Conservation (phyloP, 2,888 invertebrate genomes). For the Sinohyriopsis cumingii region DNA sequence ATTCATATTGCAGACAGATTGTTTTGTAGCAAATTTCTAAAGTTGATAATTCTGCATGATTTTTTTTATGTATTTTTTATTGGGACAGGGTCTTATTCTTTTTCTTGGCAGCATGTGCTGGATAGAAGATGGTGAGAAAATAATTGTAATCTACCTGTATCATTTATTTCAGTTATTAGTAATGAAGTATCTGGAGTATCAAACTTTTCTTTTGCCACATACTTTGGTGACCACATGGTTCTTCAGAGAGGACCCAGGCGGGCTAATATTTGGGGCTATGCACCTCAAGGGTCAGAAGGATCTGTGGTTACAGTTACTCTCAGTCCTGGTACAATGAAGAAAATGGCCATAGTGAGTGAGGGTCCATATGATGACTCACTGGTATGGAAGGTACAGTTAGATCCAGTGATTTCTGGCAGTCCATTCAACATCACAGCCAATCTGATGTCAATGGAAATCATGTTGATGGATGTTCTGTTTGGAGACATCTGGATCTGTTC, state of each 20-base stretch:
- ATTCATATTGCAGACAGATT: no score
- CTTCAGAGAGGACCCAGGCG: constrained; percentile 47
- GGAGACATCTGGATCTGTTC: constrained; percentile 70
- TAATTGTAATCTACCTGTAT: no score
- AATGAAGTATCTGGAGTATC: no score
- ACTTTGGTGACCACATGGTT: constrained; percentile 58
- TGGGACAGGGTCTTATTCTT: no score
- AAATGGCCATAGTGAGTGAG: not conserved
- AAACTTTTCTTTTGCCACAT: constrained; percentile 32
- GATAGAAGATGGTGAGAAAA: no score
- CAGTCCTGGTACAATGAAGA: not conserved
- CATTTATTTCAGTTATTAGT: no score
- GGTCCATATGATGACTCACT: no score
- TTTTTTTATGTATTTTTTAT: no score
- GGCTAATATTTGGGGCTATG: constrained; percentile 55
- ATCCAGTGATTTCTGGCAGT: constrained; percentile 33
- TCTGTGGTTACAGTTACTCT: constrained; percentile 1
- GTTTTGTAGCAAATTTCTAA: no score
- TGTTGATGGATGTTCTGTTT: constrained; percentile 61
- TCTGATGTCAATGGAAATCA: constrained; percentile 3
- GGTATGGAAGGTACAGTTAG: constrained; percentile 36
- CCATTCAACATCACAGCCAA: constrained; percentile 47
- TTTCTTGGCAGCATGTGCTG: no score
- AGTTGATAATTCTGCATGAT: no score
- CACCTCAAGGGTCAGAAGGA: constrained; percentile 20